Evolutionary conservation across 2,888 invertebrate species (phyloP).

Genomic region (Dascillus cervinus): DNA sequence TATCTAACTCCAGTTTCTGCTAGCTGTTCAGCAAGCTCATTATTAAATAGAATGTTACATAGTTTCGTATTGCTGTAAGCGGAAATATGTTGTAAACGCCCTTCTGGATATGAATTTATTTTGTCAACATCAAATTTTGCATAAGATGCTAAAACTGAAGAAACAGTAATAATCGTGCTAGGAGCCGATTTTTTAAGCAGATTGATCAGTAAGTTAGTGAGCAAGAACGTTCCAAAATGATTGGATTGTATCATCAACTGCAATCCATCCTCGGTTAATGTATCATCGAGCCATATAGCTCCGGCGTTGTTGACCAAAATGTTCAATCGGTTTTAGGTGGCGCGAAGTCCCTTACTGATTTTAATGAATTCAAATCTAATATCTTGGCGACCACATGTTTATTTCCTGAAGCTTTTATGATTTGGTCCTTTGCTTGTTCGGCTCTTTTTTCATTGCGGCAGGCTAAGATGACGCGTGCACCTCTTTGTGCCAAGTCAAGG

Average conservation of each 20-base stretch:
- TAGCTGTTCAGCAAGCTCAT: conserved; percentile 33
- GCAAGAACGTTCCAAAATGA: conserved; percentile 63
- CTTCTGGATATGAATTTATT: conserved; percentile 13
- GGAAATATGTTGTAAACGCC: neutral
- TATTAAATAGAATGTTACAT: conserved; percentile 34
- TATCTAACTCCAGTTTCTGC: conserved; percentile 30
- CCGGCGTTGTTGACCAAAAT: conserved; percentile 62
- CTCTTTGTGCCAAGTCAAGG: conserved; percentile 42
- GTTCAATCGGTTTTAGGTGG: conserved; percentile 49
- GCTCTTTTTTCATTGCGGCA: conserved; percentile 40
- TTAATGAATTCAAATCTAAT: conserved; percentile 49
- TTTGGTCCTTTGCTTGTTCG: conserved; percentile 32
- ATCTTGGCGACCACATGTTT: conserved; percentile 38
- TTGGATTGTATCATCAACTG: conserved; percentile 63
- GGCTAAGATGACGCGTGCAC: conserved; percentile 48
- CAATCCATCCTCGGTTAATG: conserved; percentile 55
- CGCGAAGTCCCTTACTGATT: conserved; percentile 55
- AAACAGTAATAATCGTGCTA: conserved; percentile 29
- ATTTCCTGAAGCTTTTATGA: conserved; percentile 36
- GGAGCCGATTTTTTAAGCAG: conserved; percentile 35
- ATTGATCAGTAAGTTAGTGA: conserved; percentile 55
- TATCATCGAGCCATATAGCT: conserved; percentile 43
- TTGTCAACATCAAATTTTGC: conserved; percentile 18
- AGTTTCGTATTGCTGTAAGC: conserved; percentile 36
- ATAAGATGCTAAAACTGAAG: conserved; percentile 20